Base-by-base conservation (phyloP, 2,113 vertebrate genomes). In the Camelus dromedarius region DNA sequence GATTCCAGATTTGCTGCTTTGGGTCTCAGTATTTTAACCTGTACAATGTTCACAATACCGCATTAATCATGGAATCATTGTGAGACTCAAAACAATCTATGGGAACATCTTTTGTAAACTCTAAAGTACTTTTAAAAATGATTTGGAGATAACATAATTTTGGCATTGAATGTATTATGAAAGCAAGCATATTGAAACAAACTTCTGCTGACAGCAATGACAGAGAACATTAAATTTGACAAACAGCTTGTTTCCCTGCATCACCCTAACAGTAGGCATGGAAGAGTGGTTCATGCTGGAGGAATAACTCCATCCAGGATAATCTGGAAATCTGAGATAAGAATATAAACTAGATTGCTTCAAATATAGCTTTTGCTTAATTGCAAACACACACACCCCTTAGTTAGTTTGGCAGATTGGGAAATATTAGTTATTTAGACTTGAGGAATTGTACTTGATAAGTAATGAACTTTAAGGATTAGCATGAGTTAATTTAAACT, bases 401-500 rank as follows among this genome's bases (percentile, higher is more conserved):
- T 48, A 35, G 18, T 58, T 85, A 28, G 11, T 76, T 81, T 82
- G 67, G 24, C 42, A 67, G 6, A 66, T 28, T 58, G 52, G 7
- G 2, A 50, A 70, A 75, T 77, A 52, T 89, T 81, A 94, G 72
- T 75, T 92, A 80, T 86, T 89, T 77, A 92, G 46, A 52, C 30
- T 10, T 85, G 9, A 82, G 19, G 92, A 83, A 6, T 79, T 76
- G 24, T 26, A 30, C 35, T 75, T 94, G 69, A 32, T 84, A 83
- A 87, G 62, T 70, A 72, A 86, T 72, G 13, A 75, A 72, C 8
- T 13, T 83, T 87, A 14, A 72, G 62, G 46, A 93, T 52, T 86
- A 93, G 16, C 50, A n/a, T 87, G 12, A 52, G 70, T 93, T 89
- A 72, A 89, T 60, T 89, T 56, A 0, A 88, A 75, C 12, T 42